Evolutionary conservation across 2,797 vertebrate genomes (phyloP).

Genomic region (Urocyon cinereoargenteus): DNA sequence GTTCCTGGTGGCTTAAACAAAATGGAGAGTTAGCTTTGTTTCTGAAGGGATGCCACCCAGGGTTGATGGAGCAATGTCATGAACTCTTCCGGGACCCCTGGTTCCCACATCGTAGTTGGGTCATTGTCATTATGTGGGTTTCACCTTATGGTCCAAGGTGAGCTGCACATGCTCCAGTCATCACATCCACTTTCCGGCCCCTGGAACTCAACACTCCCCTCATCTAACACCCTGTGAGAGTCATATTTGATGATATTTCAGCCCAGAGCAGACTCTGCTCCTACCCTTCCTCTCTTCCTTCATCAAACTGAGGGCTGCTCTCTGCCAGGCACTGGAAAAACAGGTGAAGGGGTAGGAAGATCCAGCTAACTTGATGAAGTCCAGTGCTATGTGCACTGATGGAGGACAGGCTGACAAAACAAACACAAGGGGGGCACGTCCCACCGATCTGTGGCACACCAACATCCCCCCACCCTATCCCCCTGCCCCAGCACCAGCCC

Average conservation of each 20-base stretch:
- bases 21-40: background rate
- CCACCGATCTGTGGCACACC: too few species aligned
- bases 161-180: background rate
- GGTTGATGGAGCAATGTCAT: background rate
- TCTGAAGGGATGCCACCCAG: background rate
- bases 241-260: background rate
- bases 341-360: background rate
- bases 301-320: background rate
- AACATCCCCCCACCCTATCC: accelerated
- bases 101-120: background rate
- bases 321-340: background rate
- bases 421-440: background rate
- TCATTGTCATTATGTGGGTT: background rate
- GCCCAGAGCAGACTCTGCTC: background rate
- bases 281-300: too few species aligned
- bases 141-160: background rate
- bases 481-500: background rate
- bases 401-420: background rate
- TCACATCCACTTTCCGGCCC: background rate
- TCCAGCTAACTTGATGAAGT: background rate
- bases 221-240: background rate
- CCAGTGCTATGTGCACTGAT: too few species aligned
- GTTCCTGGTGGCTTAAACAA: background rate
- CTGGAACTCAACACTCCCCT: background rate
- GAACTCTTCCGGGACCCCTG: background rate